A percentile compares a stretch with the other conserved stretches of the same genome.
Conservation (phyloP, 2,113 vertebrate genomes). For the Steatornis caripensis region DNA sequence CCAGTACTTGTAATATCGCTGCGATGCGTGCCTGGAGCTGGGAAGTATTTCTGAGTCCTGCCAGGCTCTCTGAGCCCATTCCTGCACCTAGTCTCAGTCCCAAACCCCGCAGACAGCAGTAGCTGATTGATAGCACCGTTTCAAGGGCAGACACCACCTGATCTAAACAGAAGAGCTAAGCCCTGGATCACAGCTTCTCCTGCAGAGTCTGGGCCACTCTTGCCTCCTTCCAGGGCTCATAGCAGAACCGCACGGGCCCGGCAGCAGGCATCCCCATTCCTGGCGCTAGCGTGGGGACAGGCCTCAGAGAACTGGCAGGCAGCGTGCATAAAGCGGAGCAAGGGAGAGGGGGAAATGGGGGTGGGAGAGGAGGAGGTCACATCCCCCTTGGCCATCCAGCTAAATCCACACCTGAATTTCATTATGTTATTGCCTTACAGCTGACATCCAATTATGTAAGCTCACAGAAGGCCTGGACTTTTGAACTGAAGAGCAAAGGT, state of each 20-base stretch:
- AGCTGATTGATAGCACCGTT: neutral
- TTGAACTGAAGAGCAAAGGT: constrained; percentile 39
- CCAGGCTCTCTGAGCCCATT: neutral
- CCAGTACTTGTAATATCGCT: neutral
- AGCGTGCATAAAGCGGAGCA: neutral
- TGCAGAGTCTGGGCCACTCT: neutral
- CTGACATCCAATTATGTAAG: constrained; percentile 32
- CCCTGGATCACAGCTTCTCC: neutral
- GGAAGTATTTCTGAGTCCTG: neutral
- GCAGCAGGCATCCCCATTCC: neutral
- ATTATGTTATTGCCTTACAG: neutral
- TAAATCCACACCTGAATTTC: constrained; percentile 47
- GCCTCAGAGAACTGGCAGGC: neutral
- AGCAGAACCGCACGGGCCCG: accelerated
- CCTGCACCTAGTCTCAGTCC: neutral
- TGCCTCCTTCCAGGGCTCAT: neutral
- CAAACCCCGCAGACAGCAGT: neutral
- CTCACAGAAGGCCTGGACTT: constrained; percentile 20
- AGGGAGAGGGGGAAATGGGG: neutral
- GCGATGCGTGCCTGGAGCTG: accelerated
- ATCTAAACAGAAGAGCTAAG: neutral
- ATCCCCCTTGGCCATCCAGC: neutral
- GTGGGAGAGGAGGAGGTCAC: neutral
- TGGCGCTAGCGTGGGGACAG: accelerated
- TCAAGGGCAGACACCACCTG: neutral